Base-by-base conservation (phyloP, 2,888 invertebrate genomes). In the Alentia gelatinosa region DNA sequence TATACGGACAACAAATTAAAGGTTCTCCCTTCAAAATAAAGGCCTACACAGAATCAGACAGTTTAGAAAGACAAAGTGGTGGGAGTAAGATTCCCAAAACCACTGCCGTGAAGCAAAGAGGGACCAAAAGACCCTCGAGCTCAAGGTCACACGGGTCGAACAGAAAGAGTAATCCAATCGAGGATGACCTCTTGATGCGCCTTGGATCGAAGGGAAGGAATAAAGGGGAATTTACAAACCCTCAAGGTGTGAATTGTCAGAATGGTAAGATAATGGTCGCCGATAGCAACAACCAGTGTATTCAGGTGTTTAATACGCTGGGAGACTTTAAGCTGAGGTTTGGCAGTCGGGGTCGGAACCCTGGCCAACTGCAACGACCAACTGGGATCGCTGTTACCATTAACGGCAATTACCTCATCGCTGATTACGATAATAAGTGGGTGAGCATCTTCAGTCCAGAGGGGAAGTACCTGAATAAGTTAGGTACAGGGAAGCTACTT, bases 371-470 rank as follows among this genome's bases (percentile, higher is more conserved):
- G 91, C 96, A 96, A 93, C 93, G 97, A 90, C 97, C 97, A 15
- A 97, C 97, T 3, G 97, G 97, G 42, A 96, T 97, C 0, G 96
- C 96, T 35, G 95, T 96, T 3, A 95, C 96, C 79, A 91, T 94
- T 42, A 96, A 96, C 93, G 96, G 96, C 15, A 96, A 96, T 93
- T 96, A 95, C 92, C 95, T 97, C 35, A 96, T 97, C 9, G 96
- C 97, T 4, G 97, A 97, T 94, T 97, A 97, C 94, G 97, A 97
- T 92, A 97, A 97, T 93, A 96, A 96, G 92, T 97, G 96, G 96
- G 95, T 97, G 79, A 96, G 96, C 92, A 95, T 97, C 1, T 97
- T 96, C 93, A 96, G 96, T 91, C 95, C 96, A 5, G 96, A 96
- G 50, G 97, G 97, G 26, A 96, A 96, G 93, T 97, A 96, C 94